Evolutionary conservation across 2,113 vertebrate genomes (phyloP).

Genomic region (Calypte anna): DNA sequence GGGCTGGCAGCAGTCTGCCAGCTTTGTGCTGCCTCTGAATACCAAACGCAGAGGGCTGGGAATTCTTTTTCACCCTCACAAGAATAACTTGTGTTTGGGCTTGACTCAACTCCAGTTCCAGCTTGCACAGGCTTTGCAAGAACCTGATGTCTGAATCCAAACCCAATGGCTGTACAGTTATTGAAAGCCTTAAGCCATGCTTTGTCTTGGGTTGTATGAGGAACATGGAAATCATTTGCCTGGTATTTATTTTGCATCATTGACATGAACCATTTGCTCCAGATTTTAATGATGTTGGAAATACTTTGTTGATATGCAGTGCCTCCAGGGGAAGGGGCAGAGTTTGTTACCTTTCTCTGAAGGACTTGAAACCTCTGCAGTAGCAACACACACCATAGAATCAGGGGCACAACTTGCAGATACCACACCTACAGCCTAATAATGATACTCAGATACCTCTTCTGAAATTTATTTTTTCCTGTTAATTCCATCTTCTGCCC

Average conservation of each 20-base stretch:
- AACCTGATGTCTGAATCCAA: background rate
- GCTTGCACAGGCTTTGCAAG: slow-evolving; percentile 8
- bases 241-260: background rate
- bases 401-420: background rate
- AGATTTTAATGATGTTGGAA: background rate
- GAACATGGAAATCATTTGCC: background rate
- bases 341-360: background rate
- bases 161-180: background rate
- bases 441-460: background rate
- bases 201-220: background rate
- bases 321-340: background rate
- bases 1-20: background rate
- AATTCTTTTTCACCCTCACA: background rate
- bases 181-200: background rate
- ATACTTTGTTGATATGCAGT: background rate
- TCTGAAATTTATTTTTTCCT: background rate
- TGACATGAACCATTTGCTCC: background rate
- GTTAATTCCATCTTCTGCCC: background rate
- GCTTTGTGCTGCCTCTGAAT: background rate
- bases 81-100: background rate
- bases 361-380: background rate
- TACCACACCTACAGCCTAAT: background rate
- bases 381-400: background rate
- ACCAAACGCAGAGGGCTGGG: background rate
- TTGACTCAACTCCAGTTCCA: slow-evolving; percentile 3